These are phyloP conservation scores for Acanthurus lineatus DNA, from an alignment of 2,797 vertebrate species.

Conservation along the genomic window DNA sequence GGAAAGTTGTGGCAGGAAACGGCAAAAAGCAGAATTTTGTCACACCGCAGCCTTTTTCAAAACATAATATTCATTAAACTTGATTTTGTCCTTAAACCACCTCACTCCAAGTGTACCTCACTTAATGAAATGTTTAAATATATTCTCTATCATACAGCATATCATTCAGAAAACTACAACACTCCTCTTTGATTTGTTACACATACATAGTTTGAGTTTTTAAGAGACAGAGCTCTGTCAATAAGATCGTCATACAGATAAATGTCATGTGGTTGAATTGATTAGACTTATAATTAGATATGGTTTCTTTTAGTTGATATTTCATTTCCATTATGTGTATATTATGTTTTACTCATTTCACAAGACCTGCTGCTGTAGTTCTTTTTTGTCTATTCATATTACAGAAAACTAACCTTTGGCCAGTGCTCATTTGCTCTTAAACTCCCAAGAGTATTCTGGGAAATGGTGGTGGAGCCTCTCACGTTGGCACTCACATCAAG, in stretches of 20 bases:
- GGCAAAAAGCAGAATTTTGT: neutral
- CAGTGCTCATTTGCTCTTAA: constrained; percentile 67
- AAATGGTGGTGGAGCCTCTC: constrained; percentile 77
- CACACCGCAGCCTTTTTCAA: constrained; percentile 8
- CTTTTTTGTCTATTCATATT: constrained; percentile 54
- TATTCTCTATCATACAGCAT: constrained; percentile 6
- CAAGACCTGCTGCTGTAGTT: constrained; percentile 42
- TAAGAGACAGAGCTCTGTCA: constrained; percentile 12
- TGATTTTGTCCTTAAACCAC: neutral
- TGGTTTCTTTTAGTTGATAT: constrained; percentile 37
- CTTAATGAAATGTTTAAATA: neutral
- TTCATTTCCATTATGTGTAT: constrained; percentile 41
- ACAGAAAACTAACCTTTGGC: constrained; percentile 52
- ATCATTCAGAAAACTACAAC: constrained; percentile 13
- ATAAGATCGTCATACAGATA: constrained; percentile 40
- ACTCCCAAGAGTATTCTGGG: constrained; percentile 79
- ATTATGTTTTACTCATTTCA: constrained; percentile 47
- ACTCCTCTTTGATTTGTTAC: constrained; percentile 10
- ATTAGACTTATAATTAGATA: constrained; percentile 37
- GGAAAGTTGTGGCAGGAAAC: constrained; percentile 4
- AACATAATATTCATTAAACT: constrained; percentile 9
- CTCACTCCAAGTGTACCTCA: neutral
- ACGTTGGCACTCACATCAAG: constrained; percentile 84
- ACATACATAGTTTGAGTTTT: constrained; percentile 29
- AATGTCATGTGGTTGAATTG: constrained; percentile 49